These are phyloP conservation scores for Aegotheles bennettii DNA, from an alignment of 2,113 vertebrate genomes.

Conservation along the genomic window DNA sequence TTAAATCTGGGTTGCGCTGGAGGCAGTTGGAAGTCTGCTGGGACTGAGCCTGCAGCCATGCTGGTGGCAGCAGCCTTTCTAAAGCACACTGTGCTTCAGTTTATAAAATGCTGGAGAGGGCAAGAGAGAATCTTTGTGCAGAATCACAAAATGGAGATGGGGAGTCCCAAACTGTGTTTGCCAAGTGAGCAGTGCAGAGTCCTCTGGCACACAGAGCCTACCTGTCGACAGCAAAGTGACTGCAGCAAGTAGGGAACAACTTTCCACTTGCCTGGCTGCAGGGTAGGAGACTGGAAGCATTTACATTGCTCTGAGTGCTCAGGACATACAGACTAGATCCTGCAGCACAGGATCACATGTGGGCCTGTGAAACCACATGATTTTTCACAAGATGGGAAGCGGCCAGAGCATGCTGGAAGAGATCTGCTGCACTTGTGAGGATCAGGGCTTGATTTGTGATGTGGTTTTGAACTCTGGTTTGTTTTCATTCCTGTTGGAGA, in stretches of 20 bases:
- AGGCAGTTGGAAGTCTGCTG: slow-evolving; percentile 36
- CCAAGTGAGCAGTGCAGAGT: background rate
- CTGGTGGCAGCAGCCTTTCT: slow-evolving; percentile 17
- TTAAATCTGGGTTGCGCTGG: slow-evolving; percentile 62
- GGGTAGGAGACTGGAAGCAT: background rate
- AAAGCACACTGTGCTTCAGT: background rate
- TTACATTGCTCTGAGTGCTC: background rate
- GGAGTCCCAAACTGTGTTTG: background rate
- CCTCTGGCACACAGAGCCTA: background rate
- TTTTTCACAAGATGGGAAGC: background rate
- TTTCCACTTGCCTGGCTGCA: background rate
- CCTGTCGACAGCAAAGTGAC: background rate
- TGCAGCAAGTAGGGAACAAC: background rate
- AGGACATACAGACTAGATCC: background rate
- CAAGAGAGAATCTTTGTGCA: background rate
- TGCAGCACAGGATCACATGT: background rate
- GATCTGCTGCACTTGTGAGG: background rate
- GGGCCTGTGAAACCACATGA: too few species aligned
- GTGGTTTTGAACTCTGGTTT: background rate
- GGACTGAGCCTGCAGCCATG: slow-evolving; percentile 27
- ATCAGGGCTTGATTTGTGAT: background rate
- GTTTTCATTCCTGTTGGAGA: background rate
- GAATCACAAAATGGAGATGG: background rate
- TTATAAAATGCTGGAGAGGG: background rate
- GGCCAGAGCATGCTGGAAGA: background rate